phyloP scores from a whole-genome alignment of 35 echinoderm and acorn worm species.

The Acanthaster planci region DNA sequence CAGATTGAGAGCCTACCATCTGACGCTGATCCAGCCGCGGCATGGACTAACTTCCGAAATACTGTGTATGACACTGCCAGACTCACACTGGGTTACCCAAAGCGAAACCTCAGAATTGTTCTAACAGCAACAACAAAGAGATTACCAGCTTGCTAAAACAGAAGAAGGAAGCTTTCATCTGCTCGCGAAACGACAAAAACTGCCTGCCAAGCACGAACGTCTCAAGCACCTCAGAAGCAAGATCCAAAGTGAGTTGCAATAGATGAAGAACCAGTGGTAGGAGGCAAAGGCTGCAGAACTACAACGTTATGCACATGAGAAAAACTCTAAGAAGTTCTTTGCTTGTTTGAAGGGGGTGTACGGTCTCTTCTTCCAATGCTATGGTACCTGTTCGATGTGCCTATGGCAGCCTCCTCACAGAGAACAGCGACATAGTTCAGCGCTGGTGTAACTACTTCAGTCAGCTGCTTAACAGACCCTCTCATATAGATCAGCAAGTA shows the following conservation, averaged over 20 bases:
- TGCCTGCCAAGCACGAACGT: constrained; percentile 3
- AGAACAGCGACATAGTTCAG: constrained; percentile 3
- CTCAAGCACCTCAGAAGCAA: constrained; percentile 16
- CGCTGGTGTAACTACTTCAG: not conserved
- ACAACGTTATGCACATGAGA: not conserved
- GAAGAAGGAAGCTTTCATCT: not conserved
- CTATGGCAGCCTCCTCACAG: not conserved
- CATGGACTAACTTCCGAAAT: not conserved
- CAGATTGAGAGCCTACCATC: not conserved
- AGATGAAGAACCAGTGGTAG: constrained; percentile 29
- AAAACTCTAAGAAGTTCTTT: not conserved
- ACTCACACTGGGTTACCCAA: not conserved
- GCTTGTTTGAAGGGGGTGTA: not conserved
- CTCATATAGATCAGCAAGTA: not conserved
- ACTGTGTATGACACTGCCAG: not conserved
- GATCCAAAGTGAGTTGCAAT: not conserved
- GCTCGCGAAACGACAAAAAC: not conserved
- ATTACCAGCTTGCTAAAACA: not conserved
- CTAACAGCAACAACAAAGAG: not conserved
- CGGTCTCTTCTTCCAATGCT: not conserved
- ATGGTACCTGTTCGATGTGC: not conserved
- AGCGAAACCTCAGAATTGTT: constrained; percentile 25
- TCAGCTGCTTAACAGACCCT: not conserved
- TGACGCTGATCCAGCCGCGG: not conserved
- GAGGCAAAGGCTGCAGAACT: not conserved